phyloP scores from a whole-genome alignment of 2,888 invertebrate genomes.

The Drosophila rellima region DNA sequence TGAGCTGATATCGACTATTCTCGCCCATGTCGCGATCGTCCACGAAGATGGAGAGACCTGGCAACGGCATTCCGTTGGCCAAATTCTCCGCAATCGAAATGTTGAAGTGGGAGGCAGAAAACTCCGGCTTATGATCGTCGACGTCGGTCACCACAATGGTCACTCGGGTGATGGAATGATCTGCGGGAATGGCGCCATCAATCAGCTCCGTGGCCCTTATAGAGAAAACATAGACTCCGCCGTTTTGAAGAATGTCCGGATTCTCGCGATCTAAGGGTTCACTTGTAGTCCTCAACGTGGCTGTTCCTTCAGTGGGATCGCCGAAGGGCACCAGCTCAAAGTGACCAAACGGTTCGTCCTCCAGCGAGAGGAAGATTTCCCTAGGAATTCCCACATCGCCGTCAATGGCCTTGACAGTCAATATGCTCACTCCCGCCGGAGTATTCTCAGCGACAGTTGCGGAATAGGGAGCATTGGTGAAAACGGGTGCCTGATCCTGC shows the following conservation, averaged over 20 bases:
- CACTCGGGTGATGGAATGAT: conserved; percentile 89
- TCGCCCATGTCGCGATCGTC: conserved; percentile 91
- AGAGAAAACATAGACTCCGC: conserved; percentile 91
- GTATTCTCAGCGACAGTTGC: conserved; percentile 92
- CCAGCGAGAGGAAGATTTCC: conserved; percentile 89
- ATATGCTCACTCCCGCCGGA: conserved; percentile 88
- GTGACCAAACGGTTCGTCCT: conserved; percentile 90
- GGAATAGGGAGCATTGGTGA: conserved; percentile 92
- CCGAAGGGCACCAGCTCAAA: conserved; percentile 88
- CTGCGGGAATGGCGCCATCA: conserved; percentile 90
- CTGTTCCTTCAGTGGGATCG: conserved; percentile 87
- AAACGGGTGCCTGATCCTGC: conserved; percentile 94
- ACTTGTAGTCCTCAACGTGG: conserved; percentile 88
- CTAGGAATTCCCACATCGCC: conserved; percentile 92
- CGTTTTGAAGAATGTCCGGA: conserved; percentile 90
- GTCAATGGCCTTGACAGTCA: conserved; percentile 91
- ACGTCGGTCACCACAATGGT: conserved; percentile 93
- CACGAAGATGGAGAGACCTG: conserved; percentile 91
- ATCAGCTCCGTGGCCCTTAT: conserved; percentile 91
- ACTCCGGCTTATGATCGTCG: conserved; percentile 91
- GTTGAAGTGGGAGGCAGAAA: conserved; percentile 89
- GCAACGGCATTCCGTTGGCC: conserved; percentile 89
- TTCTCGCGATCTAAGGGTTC: conserved; percentile 91
- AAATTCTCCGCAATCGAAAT: conserved; percentile 92
- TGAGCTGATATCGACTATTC: conserved; percentile 90